phyloP scores from a whole-genome alignment of 1,140 invertebrate species.

The Chionoecetes opilio region DNA sequence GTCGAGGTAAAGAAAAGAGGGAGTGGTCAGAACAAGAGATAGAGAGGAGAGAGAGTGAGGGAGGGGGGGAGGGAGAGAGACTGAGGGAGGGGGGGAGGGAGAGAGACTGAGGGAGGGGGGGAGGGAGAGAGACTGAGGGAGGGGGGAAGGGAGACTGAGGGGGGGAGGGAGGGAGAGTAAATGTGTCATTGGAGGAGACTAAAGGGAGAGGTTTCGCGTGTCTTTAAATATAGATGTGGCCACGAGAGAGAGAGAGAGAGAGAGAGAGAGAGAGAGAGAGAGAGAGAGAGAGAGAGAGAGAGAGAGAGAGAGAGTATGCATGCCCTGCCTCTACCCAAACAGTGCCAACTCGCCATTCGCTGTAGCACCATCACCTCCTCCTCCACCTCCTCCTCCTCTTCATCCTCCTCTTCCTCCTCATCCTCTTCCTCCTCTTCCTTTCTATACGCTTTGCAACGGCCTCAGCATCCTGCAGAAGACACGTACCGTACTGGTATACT shows the following conservation, averaged over 20 bases:
- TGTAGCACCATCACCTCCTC: background rate
- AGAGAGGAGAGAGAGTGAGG: background rate
- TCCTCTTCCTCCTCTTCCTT: background rate
- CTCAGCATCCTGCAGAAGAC: background rate
- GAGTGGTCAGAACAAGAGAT: background rate
- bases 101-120: background rate
- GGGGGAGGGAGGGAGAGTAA: background rate
- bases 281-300: constrained; percentile 44
- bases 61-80: background rate
- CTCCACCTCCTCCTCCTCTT: background rate
- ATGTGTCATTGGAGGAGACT: background rate
- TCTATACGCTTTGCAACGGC: background rate
- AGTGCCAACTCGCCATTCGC: background rate
- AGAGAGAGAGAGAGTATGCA: constrained; percentile 8
- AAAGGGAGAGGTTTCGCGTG: too few species aligned
- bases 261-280: constrained; percentile 42
- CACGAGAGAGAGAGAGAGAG: background rate
- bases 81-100: background rate
- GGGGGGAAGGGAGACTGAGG: background rate
- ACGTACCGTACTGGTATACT: background rate
- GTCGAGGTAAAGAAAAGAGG: background rate
- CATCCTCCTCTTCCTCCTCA: background rate
- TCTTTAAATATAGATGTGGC: too few species aligned
- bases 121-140: background rate
- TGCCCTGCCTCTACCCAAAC: background rate